phyloP scores from a whole-genome alignment of 2,888 invertebrate species.

The Drosophila testacea region DNA sequence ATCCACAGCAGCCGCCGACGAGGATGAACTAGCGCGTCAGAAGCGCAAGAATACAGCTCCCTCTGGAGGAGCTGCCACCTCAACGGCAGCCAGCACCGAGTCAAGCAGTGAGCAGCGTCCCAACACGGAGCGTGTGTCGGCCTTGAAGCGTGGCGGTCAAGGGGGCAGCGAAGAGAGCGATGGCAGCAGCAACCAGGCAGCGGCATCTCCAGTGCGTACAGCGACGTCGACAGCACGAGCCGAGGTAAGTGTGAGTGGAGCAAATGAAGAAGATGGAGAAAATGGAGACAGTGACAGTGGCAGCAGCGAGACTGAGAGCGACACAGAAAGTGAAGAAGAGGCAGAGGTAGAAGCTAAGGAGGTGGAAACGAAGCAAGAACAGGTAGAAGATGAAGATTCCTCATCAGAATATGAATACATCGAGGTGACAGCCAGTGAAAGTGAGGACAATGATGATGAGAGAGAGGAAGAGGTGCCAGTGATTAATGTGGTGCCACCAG shows the following conservation, averaged over 20 bases:
- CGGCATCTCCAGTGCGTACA: conserved; percentile 88
- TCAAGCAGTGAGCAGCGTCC: conserved; percentile 85
- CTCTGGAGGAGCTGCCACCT: conserved; percentile 86
- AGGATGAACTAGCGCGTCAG: conserved; percentile 94
- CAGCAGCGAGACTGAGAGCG: conserved; percentile 53
- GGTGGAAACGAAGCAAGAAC: not conserved
- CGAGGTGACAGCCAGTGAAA: conserved; percentile 65
- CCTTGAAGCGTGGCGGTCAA: conserved; percentile 84
- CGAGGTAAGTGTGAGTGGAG: conserved; percentile 89
- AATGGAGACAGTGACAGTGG: conserved; percentile 44
- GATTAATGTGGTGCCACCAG: conserved; percentile 63
- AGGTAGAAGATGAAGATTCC: conserved; percentile 15
- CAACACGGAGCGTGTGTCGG: conserved; percentile 85
- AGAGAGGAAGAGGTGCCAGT: conserved; percentile 32
- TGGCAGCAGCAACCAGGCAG: conserved; percentile 86
- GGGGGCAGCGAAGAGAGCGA: conserved; percentile 86
- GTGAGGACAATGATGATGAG: conserved; percentile 42
- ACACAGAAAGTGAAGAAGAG: conserved; percentile 26
- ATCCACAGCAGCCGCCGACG: conserved; percentile 87
- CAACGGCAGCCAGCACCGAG: conserved; percentile 79
- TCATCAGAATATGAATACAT: conserved; percentile 62
- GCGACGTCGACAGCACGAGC: conserved; percentile 90
- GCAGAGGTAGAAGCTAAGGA: conserved; percentile 25
- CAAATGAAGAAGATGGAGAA: conserved; percentile 74
- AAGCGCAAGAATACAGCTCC: conserved; percentile 90